Conservation (phyloP, 2,113 vertebrate species). For the Forbesichthys papilliferus region DNA sequence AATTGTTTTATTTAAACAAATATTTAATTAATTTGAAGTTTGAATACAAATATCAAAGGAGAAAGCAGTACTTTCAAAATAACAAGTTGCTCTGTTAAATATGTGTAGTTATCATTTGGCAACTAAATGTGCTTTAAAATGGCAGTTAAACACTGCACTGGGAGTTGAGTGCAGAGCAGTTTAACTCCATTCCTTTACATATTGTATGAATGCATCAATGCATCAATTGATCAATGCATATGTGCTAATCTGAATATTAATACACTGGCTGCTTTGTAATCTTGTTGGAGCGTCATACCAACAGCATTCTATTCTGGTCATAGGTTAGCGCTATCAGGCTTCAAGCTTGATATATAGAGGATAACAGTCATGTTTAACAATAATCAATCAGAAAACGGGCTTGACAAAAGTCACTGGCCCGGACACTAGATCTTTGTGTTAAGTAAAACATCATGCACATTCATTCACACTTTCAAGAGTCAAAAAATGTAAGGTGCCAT, state of each 20-base stretch:
- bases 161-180: neutral
- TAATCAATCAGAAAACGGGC: conserved; percentile 25
- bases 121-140: neutral
- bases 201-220: too few relatives aligned
- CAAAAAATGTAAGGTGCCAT: neutral
- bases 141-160: neutral
- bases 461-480: neutral
- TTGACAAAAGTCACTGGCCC: conserved; percentile 9
- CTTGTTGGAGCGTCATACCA: neutral
- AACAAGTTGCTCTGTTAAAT: neutral
- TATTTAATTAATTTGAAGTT: neutral
- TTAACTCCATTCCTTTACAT: neutral
- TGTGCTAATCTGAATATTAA: too few relatives aligned
- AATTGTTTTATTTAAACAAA: too few relatives aligned
- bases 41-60: neutral
- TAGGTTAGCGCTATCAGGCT: neutral
- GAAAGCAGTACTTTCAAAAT: neutral
- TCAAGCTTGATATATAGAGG: conserved; percentile 7
- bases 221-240: too few relatives aligned
- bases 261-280: too few relatives aligned
- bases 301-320: conserved; percentile 6
- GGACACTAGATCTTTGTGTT: too few relatives aligned
- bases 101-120: neutral
- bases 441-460: too few relatives aligned
- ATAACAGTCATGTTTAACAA: conserved; percentile 28